Evolutionary conservation across 2,113 vertebrate genomes (phyloP), one percentile per base, ranked within the genome.

Genomic region (Scatophagus argus): DNA sequence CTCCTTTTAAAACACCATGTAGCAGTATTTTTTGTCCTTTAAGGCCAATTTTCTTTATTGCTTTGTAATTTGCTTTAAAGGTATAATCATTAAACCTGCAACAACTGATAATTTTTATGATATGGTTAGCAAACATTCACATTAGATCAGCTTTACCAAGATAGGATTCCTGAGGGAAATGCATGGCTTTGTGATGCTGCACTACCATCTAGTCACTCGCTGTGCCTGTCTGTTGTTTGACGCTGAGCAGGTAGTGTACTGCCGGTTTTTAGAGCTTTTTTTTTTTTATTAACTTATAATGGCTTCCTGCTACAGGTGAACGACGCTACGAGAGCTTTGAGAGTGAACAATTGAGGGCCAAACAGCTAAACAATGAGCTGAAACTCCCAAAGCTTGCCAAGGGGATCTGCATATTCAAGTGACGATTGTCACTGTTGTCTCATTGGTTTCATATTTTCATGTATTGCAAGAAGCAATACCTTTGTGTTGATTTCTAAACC

Each of bases 401-500:
- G 6, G 14, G 12, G 17, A 73, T 31, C 32, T 21, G 11, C 12
- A 32, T 8, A 41, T 32, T 16, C 12, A 32, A 12, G 8, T 14
- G 11, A n/a, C 31, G 9, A 29, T 29, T 61, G 1, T 47, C 52
- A n/a, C n/a, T 9, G 34, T 52, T 3, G 38, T 11, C 12, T 8
- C 4, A 5, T 31, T 4, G 23, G 5, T 51, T 41, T 62, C 16
- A 41, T 2, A 11, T 44, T 16, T 5, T 25, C 4, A 36, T 60
- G 14, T 14, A 13, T 41, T 65, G 59, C 8, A 51, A 51, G 59
- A 63, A n/a, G n/a, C 32, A 11, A 39, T 29, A 23, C 23, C 31
- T 80, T 31, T 79, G 34, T 46, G n/a, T 62, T 2, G 17, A 29
- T 60, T 46, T 44, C 29, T 54, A 44, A 52, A 60, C 7, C 43